Evolutionary conservation across 37 sponge, comb jelly and placozoan species (phyloP), one percentile per base, ranked within the genome.

Genomic region (Eunapius fragilis): DNA sequence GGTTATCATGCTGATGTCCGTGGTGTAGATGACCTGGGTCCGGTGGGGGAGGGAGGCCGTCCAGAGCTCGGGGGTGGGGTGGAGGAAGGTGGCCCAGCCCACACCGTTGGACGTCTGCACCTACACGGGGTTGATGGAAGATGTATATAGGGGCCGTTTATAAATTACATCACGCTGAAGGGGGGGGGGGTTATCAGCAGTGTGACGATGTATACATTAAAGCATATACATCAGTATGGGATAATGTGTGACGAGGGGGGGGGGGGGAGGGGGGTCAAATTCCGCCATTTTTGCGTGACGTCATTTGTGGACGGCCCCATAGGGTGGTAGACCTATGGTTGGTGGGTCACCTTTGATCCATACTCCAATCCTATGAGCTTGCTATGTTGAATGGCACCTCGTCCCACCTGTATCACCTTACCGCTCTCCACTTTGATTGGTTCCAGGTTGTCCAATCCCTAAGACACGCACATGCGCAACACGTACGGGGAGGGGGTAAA

Each of bases 51-150:
- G 92, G 70, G 94, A 58, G 70, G 85, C 74, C 2, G 99, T 99
- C 99, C 99, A 99, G 30, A 97, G 93, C 82, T 99, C 99, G 25
- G 97, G 96, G 33, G 97, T 97, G 25, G 96, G 96, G 69, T 89
- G 94, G 2, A 99, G 71, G 3, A 94, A 82, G 25, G 75, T 69
- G 9, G 94, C 93, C 86, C 90, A 95, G 71, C 85, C 67, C 76
- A 83, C 91, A 30, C 86, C 89, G 82, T 97, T 97, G 35, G 86
- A 89, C 24, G 96, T 89, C 28, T 68, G 83, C 80, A 99, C 93
- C 93, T 96, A 58, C 58, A 58, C 17, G 74, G 0, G 45, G 81
- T 17, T n/a, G n/a, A n/a, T n/a, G n/a, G n/a, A n/a, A n/a, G n/a
- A n/a, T n/a, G n/a, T n/a, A n/a, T n/a, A n/a, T n/a, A n/a, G n/a